These are phyloP conservation scores for Oncorhynchus gorbuscha DNA, from an alignment of 2,113 vertebrate species.

Conservation along the genomic window DNA sequence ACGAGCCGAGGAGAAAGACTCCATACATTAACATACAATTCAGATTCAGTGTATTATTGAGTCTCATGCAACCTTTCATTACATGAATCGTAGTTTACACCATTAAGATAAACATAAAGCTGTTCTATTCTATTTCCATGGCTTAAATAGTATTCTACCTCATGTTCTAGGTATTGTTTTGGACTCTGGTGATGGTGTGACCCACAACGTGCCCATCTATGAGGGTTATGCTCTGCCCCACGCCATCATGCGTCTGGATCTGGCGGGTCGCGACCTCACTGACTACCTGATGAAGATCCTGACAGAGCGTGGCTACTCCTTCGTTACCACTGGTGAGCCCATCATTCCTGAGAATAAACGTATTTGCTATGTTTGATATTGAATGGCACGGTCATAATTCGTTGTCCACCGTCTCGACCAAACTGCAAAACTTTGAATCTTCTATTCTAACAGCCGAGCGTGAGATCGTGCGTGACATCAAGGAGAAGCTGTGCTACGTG, in stretches of 20 bases:
- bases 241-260: slow-evolving; percentile 96
- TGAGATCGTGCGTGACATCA: slow-evolving; percentile 98
- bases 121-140: too few relatives aligned
- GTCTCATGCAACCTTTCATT: not conserved
- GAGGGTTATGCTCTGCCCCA: slow-evolving; percentile 97
- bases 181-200: slow-evolving; percentile 87
- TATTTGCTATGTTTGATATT: too few relatives aligned
- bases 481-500: slow-evolving; percentile 83
- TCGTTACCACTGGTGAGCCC: slow-evolving; percentile 85
- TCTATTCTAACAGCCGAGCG: slow-evolving; percentile 80
- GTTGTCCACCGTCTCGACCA: not conserved
- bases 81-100: not conserved
- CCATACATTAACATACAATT: too few relatives aligned
- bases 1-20: not conserved
- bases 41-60: not conserved
- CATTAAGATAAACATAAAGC: too few relatives aligned
- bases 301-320: slow-evolving; percentile 94
- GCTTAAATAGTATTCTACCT: not conserved
- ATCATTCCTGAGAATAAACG: too few relatives aligned
- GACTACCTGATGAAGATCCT: slow-evolving; percentile 99
- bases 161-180: slow-evolving; percentile 81
- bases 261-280: slow-evolving; percentile 94
- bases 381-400: too few relatives aligned
- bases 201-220: slow-evolving; percentile 88
- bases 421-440: not conserved